Conservation (phyloP, 1,140 invertebrate species). For the Ylistrum balloti region DNA sequence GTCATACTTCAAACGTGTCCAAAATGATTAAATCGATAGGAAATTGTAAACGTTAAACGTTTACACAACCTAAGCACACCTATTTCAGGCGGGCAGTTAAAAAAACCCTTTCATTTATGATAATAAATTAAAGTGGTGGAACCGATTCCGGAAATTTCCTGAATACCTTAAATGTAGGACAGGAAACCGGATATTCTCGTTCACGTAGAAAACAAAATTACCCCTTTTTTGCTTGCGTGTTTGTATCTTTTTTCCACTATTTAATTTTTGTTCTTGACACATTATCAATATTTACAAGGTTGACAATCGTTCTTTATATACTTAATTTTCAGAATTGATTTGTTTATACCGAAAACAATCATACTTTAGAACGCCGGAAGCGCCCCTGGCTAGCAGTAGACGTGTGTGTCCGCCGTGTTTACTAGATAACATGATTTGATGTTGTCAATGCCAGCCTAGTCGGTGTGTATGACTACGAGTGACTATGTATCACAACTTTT, state of each 20-base stretch:
- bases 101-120: too few species aligned
- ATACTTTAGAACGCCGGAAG: not conserved
- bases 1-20: too few species aligned
- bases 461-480: not conserved
- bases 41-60: too few species aligned
- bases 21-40: too few species aligned
- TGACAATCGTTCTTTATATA: not conserved
- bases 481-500: too few species aligned
- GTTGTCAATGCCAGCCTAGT: not conserved
- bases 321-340: slow-evolving; percentile 19
- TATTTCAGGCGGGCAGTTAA: too few species aligned
- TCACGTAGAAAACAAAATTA: not conserved
- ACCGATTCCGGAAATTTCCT: not conserved
- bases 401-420: not conserved
- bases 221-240: not conserved
- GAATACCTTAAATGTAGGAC: not conserved
- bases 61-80: too few species aligned
- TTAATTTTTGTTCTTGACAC: slow-evolving; percentile 22
- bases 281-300: slow-evolving; percentile 13
- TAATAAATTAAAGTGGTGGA: too few species aligned
- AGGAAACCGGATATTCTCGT: not conserved
- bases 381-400: not conserved
- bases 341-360: not conserved
- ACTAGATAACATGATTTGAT: not conserved
- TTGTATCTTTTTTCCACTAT: slow-evolving; percentile 5